Evolutionary conservation across 1,140 invertebrate species (phyloP).

Genomic region (Bombus vancouverensis): DNA sequence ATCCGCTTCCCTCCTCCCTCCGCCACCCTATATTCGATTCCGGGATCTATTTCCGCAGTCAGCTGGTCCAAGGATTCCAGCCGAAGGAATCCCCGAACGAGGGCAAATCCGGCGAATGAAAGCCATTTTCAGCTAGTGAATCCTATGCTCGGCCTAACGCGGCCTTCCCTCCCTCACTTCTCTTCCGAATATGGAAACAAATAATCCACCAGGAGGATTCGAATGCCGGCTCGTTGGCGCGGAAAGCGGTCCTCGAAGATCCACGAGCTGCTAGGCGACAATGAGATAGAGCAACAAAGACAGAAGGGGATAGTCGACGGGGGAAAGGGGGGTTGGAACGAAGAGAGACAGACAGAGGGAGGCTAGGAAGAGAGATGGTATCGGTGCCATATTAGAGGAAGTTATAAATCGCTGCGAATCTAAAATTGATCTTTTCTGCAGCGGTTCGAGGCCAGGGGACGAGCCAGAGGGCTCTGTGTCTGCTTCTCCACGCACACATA

Average conservation of each 20-base stretch:
- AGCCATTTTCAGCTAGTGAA: constrained; percentile 50
- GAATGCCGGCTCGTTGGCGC: constrained; percentile 57
- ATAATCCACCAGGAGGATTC: constrained; percentile 44
- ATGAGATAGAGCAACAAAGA: background rate
- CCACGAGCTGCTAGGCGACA: constrained; percentile 40
- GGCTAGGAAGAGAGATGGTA: constrained; percentile 71
- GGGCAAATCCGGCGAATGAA: constrained; percentile 37
- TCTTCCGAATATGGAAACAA: constrained; percentile 44
- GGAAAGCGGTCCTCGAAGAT: constrained; percentile 55
- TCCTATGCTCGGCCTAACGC: constrained; percentile 37
- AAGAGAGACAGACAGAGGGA: constrained; percentile 43
- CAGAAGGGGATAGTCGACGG: background rate
- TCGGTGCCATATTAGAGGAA: constrained; percentile 82
- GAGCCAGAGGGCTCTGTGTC: constrained; percentile 36
- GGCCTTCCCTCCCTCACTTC: background rate
- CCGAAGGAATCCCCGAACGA: constrained; percentile 1
- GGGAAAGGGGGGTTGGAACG: no score
- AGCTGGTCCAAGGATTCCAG: constrained; percentile 39
- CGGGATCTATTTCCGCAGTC: constrained; percentile 42
- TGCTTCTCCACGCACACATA: constrained; percentile 13
- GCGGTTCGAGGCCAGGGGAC: constrained; percentile 52
- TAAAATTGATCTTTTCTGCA: constrained; percentile 83
- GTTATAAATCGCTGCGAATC: constrained; percentile 82
- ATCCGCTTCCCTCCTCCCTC: background rate
- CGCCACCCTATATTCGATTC: background rate